phyloP scores from a whole-genome alignment of 2,888 invertebrate genomes.

The Macrostomum cliftonense region DNA sequence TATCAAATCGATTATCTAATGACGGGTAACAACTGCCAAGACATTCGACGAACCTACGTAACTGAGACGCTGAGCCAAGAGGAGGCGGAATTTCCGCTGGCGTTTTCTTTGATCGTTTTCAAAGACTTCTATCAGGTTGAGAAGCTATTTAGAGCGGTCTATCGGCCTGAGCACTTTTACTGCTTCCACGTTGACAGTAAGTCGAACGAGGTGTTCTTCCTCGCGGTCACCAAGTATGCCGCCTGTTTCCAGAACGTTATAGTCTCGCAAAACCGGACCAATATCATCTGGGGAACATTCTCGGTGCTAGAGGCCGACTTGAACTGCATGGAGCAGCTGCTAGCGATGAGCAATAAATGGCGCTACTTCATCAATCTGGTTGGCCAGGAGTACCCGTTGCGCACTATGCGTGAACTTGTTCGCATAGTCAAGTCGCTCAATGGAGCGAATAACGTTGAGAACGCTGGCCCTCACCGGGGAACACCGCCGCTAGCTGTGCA shows the following conservation, averaged over 20 bases:
- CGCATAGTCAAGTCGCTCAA: conserved; percentile 9
- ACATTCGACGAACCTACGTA: too few species aligned
- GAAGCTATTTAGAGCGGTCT: conserved; percentile 23
- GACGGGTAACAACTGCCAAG: too few species aligned
- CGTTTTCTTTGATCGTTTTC: conserved; percentile 1
- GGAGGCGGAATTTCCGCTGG: conserved; percentile 5
- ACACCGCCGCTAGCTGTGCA: neutral
- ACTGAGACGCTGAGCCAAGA: too few species aligned
- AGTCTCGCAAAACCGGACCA: conserved; percentile 16
- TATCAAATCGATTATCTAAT: too few species aligned
- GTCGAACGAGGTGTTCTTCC: conserved; percentile 13
- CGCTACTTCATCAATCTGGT: conserved; percentile 13
- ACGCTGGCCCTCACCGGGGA: neutral
- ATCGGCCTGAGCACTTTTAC: conserved; percentile 26
- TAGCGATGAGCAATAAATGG: neutral
- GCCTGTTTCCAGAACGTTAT: conserved; percentile 22
- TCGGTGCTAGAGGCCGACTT: conserved; percentile 8
- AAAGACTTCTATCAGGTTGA: conserved; percentile 16
- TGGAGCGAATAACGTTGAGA: conserved; percentile 11
- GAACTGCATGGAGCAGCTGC: conserved; percentile 6
- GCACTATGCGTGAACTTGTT: conserved; percentile 13
- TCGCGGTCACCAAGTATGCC: conserved; percentile 15
- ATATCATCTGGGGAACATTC: conserved; percentile 14
- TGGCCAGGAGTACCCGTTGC: conserved; percentile 14
- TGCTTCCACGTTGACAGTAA: conserved; percentile 30